A percentile compares a stretch with the other conserved stretches of the same genome.
These are phyloP conservation scores for Lordiphosa mommai DNA, from an alignment of 1,140 invertebrate genomes.

Conservation along the genomic window DNA sequence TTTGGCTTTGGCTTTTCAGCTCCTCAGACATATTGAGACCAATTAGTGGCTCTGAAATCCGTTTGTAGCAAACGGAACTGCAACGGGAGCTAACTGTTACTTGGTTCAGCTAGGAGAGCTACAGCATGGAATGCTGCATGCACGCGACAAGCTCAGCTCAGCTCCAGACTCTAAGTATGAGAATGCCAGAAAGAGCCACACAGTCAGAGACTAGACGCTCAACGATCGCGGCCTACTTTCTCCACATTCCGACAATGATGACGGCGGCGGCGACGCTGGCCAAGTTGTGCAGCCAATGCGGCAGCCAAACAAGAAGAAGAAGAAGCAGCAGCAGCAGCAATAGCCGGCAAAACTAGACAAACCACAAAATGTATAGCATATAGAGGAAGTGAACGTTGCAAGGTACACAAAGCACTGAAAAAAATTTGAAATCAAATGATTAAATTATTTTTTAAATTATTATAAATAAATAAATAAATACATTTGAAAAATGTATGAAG, in stretches of 20 bases:
- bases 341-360: slow-evolving; percentile 50
- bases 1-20: background rate
- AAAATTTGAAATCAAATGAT: background rate
- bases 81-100: slow-evolving; percentile 68
- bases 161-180: slow-evolving; percentile 5
- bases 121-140: slow-evolving; percentile 65
- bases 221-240: slow-evolving; percentile 76
- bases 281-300: slow-evolving; percentile 58
- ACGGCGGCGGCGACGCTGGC: slow-evolving; percentile 37
- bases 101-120: slow-evolving; percentile 11
- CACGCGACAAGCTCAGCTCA: slow-evolving; percentile 50
- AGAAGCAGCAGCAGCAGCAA: slow-evolving; percentile 6
- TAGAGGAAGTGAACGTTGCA: slow-evolving; percentile 39
- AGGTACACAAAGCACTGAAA: background rate
- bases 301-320: too few relatives aligned
- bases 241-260: slow-evolving; percentile 68
- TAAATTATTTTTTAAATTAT: too few relatives aligned
- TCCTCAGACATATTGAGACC: slow-evolving; percentile 70
- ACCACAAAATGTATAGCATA: slow-evolving; percentile 33
- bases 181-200: slow-evolving; percentile 11
- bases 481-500: too few relatives aligned
- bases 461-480: too few relatives aligned
- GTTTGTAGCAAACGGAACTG: slow-evolving; percentile 72
- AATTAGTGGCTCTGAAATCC: slow-evolving; percentile 76
- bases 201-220: slow-evolving; percentile 37